These are phyloP conservation scores for Myopa tessellatipennis DNA, from an alignment of 2,888 invertebrate genomes.

Conservation along the genomic window DNA sequence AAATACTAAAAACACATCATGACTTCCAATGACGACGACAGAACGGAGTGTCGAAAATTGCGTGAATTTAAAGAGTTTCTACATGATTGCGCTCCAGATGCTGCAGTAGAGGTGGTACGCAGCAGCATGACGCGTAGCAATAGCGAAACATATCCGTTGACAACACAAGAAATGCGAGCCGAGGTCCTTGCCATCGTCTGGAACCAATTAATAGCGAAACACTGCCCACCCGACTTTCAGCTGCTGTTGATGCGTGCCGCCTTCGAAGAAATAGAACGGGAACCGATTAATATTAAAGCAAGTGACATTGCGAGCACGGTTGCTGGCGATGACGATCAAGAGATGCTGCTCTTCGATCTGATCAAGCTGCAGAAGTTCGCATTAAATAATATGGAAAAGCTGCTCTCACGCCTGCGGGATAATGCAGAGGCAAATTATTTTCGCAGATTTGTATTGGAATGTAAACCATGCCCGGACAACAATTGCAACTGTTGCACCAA, in stretches of 20 bases:
- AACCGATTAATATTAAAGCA: constrained; percentile 41
- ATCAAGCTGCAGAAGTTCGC: constrained; percentile 59
- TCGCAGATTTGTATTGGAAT: constrained; percentile 51
- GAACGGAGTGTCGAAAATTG: constrained; percentile 53
- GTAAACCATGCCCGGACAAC: constrained; percentile 45
- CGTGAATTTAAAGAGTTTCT: constrained; percentile 56
- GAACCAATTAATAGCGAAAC: constrained; percentile 51
- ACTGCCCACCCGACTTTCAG: constrained; percentile 56
- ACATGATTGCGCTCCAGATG: constrained; percentile 39
- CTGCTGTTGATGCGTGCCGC: constrained; percentile 51
- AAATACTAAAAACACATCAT: constrained; percentile 15
- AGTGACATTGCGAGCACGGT: constrained; percentile 34
- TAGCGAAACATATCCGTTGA: constrained; percentile 60
- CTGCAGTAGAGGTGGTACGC: constrained; percentile 40
- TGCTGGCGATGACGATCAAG: constrained; percentile 18
- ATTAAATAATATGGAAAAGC: constrained; percentile 52
- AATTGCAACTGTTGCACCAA: constrained; percentile 45
- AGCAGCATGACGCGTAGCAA: constrained; percentile 59
- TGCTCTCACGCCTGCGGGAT: constrained; percentile 56
- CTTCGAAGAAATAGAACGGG: constrained; percentile 47
- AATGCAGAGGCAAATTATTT: constrained; percentile 54
- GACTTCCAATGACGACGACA: constrained; percentile 25
- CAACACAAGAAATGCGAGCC: constrained; percentile 52
- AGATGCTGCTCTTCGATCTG: constrained; percentile 53
- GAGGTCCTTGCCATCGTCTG: constrained; percentile 56